Percentiles rank a stretch among this genome's conserved stretches.
Conservation (phyloP, 2,113 vertebrate genomes). For the Micronisus gabar region DNA sequence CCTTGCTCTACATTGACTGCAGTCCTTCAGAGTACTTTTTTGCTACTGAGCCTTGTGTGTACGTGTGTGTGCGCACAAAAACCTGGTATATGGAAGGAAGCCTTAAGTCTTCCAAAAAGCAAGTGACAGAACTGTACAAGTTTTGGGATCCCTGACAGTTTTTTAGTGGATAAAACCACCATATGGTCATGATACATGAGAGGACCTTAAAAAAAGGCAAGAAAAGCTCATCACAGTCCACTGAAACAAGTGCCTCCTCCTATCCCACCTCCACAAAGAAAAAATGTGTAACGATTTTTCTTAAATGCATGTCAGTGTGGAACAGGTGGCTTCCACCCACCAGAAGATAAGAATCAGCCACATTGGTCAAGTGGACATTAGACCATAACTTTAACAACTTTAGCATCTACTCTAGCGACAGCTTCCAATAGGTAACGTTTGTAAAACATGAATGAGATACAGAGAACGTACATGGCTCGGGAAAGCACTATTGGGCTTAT, state of each 20-base stretch:
- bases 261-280: not conserved
- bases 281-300: not conserved
- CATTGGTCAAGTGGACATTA: not conserved
- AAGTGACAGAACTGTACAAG: not conserved
- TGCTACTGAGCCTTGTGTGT: not conserved
- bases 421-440: not conserved
- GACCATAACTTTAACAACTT: not conserved
- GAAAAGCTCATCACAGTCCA: not conserved
- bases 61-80: not conserved
- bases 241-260: not conserved
- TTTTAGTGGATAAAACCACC: not conserved
- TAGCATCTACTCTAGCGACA: not conserved
- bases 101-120: not conserved
- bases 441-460: not conserved
- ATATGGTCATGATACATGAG: not conserved
- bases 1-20: not conserved
- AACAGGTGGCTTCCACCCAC: not conserved
- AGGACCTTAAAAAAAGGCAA: not conserved
- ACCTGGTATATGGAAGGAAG: not conserved
- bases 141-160: not conserved
- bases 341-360: not conserved
- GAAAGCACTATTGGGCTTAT: accelerated
- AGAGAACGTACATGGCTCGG: accelerated
- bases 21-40: not conserved
- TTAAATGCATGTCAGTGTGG: not conserved